These are phyloP conservation scores for Spodoptera littoralis DNA, from an alignment of 2,888 invertebrate species.

Conservation along the genomic window DNA sequence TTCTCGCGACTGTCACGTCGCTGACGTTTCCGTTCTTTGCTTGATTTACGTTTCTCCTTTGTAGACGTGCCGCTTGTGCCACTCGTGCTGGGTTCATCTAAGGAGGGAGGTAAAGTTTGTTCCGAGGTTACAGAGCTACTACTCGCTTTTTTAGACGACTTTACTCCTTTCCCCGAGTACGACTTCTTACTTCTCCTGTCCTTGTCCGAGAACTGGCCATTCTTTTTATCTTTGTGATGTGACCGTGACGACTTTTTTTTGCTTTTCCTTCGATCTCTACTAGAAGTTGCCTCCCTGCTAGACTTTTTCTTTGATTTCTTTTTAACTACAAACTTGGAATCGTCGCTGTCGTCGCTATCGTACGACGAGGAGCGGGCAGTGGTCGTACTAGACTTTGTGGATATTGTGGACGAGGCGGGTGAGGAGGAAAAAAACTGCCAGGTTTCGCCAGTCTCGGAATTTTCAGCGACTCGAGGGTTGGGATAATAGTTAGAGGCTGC, in stretches of 20 bases:
- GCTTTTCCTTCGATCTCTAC: constrained; percentile 59
- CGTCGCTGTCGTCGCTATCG: constrained; percentile 37
- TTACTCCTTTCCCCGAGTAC: constrained; percentile 74
- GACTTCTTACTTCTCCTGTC: constrained; percentile 71
- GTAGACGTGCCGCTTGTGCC: constrained; percentile 54
- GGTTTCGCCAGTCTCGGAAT: too few species aligned
- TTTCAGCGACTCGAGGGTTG: too few species aligned
- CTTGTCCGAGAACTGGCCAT: constrained; percentile 39
- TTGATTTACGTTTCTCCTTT: constrained; percentile 31
- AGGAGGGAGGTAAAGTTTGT: constrained; percentile 18
- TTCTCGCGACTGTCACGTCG: constrained; percentile 65
- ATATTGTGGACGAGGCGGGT: constrained; percentile 9
- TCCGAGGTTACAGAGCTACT: constrained; percentile 14
- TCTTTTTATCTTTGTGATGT: constrained; percentile 55
- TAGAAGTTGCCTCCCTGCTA: constrained; percentile 43
- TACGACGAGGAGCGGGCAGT: constrained; percentile 34
- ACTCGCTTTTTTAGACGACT: constrained; percentile 66
- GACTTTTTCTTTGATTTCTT: constrained; percentile 61
- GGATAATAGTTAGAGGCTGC: constrained; percentile 4
- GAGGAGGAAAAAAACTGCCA: not conserved
- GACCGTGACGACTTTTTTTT: constrained; percentile 58
- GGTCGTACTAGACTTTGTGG: constrained; percentile 14
- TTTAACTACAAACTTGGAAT: constrained; percentile 50
- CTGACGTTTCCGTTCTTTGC: constrained; percentile 42
- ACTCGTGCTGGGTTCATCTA: constrained; percentile 51